phyloP scores from a whole-genome alignment of 2,113 vertebrate genomes.

The Deroptyus accipitrinus region DNA sequence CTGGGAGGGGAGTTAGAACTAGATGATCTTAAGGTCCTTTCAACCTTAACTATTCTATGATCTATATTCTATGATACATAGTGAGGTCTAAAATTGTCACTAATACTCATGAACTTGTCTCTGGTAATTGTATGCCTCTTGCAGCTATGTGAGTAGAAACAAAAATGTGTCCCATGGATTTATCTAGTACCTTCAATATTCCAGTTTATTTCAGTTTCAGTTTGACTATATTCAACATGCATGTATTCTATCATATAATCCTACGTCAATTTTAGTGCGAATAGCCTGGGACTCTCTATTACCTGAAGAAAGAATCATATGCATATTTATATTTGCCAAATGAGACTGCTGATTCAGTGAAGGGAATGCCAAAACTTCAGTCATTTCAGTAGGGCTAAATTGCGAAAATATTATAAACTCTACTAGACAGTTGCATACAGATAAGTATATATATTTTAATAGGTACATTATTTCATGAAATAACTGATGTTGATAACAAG shows the following conservation, averaged over 20 bases:
- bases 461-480: background rate
- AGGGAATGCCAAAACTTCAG: background rate
- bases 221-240: background rate
- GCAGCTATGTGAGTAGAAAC: background rate
- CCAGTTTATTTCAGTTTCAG: background rate
- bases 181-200: background rate
- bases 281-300: background rate
- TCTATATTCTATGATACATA: background rate
- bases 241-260: background rate
- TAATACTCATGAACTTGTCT: background rate
- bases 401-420: background rate
- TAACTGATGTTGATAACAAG: background rate
- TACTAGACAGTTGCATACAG: background rate
- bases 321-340: background rate
- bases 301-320: background rate
- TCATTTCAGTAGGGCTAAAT: background rate
- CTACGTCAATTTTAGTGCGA: background rate
- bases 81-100: background rate
- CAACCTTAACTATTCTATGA: no score
- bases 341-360: background rate
- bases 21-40: no score
- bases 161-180: background rate
- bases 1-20: no score
- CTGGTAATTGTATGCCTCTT: background rate
- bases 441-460: background rate